Conservation (phyloP, 2,888 invertebrate genomes). For the Erannis defoliaria region DNA sequence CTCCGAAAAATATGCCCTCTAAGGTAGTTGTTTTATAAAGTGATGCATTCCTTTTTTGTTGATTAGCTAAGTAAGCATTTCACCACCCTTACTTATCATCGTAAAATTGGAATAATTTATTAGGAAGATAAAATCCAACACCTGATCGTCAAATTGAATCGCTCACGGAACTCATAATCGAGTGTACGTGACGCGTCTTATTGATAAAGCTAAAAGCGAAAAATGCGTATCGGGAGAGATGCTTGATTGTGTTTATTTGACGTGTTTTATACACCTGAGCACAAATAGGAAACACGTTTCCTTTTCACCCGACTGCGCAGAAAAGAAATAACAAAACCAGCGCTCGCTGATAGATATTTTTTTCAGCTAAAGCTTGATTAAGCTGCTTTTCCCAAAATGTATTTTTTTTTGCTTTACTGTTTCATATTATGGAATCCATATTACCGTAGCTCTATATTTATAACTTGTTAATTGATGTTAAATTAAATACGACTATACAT, state of each 20-base stretch:
- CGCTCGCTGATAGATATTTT: too few relatives aligned
- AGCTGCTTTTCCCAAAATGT: too few relatives aligned
- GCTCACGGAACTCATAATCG: conserved; percentile 7
- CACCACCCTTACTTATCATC: not conserved
- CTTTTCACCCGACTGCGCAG: not conserved
- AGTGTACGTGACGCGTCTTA: conserved; percentile 12
- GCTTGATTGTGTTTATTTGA: not conserved
- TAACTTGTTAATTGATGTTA: too few relatives aligned
- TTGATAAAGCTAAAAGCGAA: conserved; percentile 8
- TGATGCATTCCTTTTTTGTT: too few relatives aligned
- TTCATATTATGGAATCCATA: too few relatives aligned
- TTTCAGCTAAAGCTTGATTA: too few relatives aligned
- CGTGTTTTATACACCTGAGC: not conserved
- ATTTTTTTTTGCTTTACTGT: too few relatives aligned
- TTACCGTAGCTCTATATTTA: too few relatives aligned
- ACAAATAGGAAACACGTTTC: not conserved
- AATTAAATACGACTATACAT: too few relatives aligned
- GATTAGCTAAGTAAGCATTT: not conserved
- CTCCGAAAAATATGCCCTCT: too few relatives aligned
- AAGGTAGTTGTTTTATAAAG: too few relatives aligned
- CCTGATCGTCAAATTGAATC: conserved; percentile 26
- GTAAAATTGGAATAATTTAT: conserved; percentile 9
- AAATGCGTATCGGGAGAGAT: not conserved
- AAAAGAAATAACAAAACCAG: not conserved
- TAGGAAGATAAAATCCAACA: conserved; percentile 11